Percentiles rank a stretch among this genome's conserved stretches.
Evolutionary conservation across 53 echinoderm and acorn worm species (phyloP).

Genomic region (Echinometra lucunter): DNA sequence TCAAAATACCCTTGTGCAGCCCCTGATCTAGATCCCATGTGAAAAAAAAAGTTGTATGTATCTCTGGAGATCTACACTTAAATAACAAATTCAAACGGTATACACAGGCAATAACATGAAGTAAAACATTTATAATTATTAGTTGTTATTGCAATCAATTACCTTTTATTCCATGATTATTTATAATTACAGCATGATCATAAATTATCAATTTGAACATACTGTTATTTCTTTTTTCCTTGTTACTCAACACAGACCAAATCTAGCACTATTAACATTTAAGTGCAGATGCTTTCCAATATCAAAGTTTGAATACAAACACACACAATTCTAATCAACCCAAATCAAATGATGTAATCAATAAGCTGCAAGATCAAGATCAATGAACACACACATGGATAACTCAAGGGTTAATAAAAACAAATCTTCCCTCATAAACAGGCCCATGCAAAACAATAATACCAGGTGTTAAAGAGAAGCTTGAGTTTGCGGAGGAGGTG

Average conservation of each 20-base stretch:
- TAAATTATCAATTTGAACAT: not conserved
- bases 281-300: not conserved
- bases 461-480: no score
- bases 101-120: not conserved
- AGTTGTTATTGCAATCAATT: constrained; percentile 19
- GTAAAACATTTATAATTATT: not conserved
- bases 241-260: not conserved
- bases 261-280: not conserved
- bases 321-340: not conserved
- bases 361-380: not conserved
- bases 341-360: not conserved
- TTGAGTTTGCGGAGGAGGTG: no score
- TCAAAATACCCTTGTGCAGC: no score
- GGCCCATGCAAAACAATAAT: no score
- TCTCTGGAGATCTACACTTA: no score
- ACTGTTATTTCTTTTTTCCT: not conserved
- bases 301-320: not conserved
- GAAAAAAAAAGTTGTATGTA: not conserved
- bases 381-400: not conserved
- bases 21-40: no score
- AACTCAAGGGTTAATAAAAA: not conserved
- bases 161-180: constrained; percentile 38
- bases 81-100: not conserved
- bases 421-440: not conserved
- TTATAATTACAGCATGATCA: no score